Percentiles rank a stretch among this genome's conserved stretches.
Conservation (phyloP, 2,113 vertebrate genomes). For the Bathybates hornii region DNA sequence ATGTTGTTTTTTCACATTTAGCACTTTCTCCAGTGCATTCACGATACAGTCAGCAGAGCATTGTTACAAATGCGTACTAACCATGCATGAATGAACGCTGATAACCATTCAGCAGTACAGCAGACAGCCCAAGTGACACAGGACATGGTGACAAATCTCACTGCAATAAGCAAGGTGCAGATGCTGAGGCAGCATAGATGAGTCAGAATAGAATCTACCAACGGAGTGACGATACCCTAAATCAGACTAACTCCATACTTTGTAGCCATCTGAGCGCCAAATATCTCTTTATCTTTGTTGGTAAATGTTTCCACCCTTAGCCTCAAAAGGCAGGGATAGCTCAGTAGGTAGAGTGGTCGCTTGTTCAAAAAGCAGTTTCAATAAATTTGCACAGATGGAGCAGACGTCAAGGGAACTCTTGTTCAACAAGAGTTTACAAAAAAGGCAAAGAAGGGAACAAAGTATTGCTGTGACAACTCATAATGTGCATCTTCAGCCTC, state of each 20-base stretch:
- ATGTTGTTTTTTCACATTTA: not conserved
- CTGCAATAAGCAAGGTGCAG: slow-evolving; percentile 18
- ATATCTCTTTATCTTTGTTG: not conserved
- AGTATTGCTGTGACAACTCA: not conserved
- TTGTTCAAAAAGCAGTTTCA: not conserved
- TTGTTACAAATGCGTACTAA: not conserved
- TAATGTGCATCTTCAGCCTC: not conserved
- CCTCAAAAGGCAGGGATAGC: not conserved
- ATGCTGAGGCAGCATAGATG: slow-evolving; percentile 57
- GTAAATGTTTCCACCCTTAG: not conserved
- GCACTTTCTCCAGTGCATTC: not conserved
- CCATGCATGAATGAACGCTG: not conserved
- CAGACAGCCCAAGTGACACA: not conserved
- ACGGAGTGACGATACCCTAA: not conserved
- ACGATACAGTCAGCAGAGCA: not conserved
- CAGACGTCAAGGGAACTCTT: not conserved
- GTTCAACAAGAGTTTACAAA: not conserved
- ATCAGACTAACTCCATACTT: not conserved
- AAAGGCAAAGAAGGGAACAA: not conserved
- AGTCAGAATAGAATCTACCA: slow-evolving; percentile 49
- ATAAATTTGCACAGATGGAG: not conserved
- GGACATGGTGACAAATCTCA: not conserved
- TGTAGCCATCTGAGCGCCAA: not conserved
- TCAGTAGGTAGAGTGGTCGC: not conserved
- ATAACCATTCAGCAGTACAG: not conserved